Percentiles rank a stretch among this genome's conserved stretches.
These are phyloP conservation scores for Cherax destructor DNA, from an alignment of 1,140 invertebrate species.

Conservation along the genomic window DNA sequence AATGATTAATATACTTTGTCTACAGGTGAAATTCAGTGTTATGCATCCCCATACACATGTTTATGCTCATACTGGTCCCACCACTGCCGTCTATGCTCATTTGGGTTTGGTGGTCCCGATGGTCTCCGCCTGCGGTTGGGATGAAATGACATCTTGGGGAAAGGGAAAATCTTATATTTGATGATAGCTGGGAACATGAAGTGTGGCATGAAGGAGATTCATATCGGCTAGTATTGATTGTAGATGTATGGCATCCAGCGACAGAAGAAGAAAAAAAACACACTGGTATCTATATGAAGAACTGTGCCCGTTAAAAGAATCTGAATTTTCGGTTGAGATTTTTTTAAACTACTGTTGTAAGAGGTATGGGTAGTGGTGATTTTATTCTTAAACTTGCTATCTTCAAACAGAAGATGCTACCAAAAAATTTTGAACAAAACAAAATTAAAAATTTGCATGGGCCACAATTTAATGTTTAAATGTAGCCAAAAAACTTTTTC, in stretches of 20 bases:
- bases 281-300: constrained; percentile 82
- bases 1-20: too few relatives aligned
- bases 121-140: constrained; percentile 83
- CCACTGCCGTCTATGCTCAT: constrained; percentile 88
- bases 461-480: background rate
- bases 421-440: background rate
- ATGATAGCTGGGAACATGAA: constrained; percentile 95
- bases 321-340: background rate
- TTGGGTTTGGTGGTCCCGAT: constrained; percentile 86
- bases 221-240: constrained; percentile 86
- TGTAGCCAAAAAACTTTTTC: background rate
- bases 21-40: constrained; percentile 88
- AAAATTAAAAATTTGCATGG: background rate
- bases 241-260: constrained; percentile 94
- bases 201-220: constrained; percentile 91
- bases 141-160: constrained; percentile 83
- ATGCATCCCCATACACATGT: constrained; percentile 89
- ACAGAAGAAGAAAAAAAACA: constrained; percentile 79
- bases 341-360: background rate
- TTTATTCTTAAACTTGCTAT: background rate
- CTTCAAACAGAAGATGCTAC: background rate
- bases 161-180: constrained; percentile 90
- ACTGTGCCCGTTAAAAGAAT: background rate
- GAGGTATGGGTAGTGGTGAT: background rate
- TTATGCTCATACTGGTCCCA: constrained; percentile 92